Percentiles rank a stretch among this genome's conserved stretches.
Conservation (phyloP, 1,140 invertebrate genomes). For the Drosophila pectinifera region DNA sequence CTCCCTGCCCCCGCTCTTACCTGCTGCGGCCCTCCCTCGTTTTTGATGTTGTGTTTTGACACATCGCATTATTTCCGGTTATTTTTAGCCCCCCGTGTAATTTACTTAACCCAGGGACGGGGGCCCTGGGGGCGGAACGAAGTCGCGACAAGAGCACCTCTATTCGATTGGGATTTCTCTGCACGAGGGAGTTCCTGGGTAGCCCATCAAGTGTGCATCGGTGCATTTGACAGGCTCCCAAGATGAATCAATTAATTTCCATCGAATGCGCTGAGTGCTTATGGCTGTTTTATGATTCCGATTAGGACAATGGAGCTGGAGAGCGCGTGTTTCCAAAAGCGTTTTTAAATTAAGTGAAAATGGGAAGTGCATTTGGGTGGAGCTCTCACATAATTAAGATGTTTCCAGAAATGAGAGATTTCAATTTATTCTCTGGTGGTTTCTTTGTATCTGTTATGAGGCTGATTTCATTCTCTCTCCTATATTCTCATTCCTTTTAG, state of each 20-base stretch:
- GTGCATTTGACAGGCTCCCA: conserved; percentile 74
- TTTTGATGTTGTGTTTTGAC: conserved; percentile 82
- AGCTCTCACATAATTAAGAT: conserved; percentile 19
- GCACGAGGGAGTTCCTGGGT: conserved; percentile 35
- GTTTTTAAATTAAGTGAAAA: conserved; percentile 30
- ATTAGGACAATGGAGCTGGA: conserved; percentile 54
- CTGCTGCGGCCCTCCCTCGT: conserved; percentile 27
- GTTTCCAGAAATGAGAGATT: neutral
- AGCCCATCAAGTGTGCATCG: conserved; percentile 63
- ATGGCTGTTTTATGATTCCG: conserved; percentile 65
- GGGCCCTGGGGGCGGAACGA: neutral
- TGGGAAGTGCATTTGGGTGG: conserved; percentile 11
- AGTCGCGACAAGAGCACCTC: conserved; percentile 11
- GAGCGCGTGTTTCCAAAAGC: conserved; percentile 17
- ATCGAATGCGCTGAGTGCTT: conserved; percentile 67
- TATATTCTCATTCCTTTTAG: neutral
- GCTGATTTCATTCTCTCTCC: conserved; percentile 1
- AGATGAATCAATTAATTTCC: conserved; percentile 76
- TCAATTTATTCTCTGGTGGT: neutral
- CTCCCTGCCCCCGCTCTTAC: conserved; percentile 22
- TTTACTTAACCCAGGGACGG: conserved; percentile 58
- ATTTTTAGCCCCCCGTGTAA: conserved; percentile 67
- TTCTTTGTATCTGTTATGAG: neutral
- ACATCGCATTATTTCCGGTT: conserved; percentile 76
- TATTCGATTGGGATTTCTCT: conserved; percentile 67